Evolutionary conservation across 2,888 invertebrate species (phyloP), one percentile per base, ranked within the genome.

Genomic region (Ochropleura plecta): DNA sequence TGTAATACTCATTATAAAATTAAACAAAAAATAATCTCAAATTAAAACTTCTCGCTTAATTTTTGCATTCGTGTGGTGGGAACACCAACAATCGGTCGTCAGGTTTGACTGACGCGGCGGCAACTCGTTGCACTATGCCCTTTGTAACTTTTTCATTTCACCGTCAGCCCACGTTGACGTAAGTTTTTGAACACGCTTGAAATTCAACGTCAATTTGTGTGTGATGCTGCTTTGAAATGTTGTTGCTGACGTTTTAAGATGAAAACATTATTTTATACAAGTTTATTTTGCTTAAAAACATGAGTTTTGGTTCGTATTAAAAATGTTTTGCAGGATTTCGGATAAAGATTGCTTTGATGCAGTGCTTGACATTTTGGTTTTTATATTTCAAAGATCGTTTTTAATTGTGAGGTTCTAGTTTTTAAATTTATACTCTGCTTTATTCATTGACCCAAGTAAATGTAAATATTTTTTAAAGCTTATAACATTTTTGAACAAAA

Each of bases 121-220:
- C 63, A 82, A 77, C 71, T 80, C 85, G 83, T 81, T 73, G 79
- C 76, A 70, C 76, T 65, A 44, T 76, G 71, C 49, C 74, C 76
- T 89, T 88, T 87, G 82, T 80, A 80, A 86, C 84, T 81, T 85
- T 88, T 89, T 86, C 73, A 86, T 88, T 89, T 81, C 75, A 78
- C 16, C 76, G 72, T 68, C 70, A 66, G 71, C 51, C 40, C 55
- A 71, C 3, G 72, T 72, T 67, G 73, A 84, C 73, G 73, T 67
- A 86, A 84, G 81, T 80, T 85, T 85, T 72, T 84, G 69, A 88
- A 86, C 72, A 70, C 70, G 84, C 72, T 86, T 86, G 76, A 85
- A 88, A 86, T 83, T 81, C 88, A 78, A 60, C 86, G 78, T 78
- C 84, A 86, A 86, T 88, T 86, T 88, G 78, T 78, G 20, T 76